A percentile compares a stretch with the other conserved stretches of the same genome.
Evolutionary conservation across 2,113 vertebrate genomes (phyloP).

Genomic region (Xiphias gladius): DNA sequence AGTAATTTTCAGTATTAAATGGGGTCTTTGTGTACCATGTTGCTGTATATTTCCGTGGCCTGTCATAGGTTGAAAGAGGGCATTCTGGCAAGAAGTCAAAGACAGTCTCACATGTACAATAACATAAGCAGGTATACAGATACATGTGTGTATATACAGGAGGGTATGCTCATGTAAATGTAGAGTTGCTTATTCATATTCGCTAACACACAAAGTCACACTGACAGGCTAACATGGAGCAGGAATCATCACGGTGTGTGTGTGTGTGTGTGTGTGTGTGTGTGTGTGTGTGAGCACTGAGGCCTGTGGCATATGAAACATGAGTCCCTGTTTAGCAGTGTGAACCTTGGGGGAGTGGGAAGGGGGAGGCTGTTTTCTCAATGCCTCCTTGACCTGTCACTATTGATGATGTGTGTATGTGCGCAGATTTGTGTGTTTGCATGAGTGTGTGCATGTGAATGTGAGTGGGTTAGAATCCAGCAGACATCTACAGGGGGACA

Average conservation of each 20-base stretch:
- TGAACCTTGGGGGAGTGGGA: constrained; percentile 62
- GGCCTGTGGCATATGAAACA: constrained; percentile 78
- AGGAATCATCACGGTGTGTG: constrained; percentile 45
- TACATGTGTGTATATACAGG: constrained; percentile 1
- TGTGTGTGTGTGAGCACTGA: constrained; percentile 9
- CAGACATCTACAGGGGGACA: constrained; percentile 77
- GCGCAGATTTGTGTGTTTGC: constrained; percentile 50
- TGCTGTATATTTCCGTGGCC: constrained; percentile 48
- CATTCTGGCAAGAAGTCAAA: constrained; percentile 13
- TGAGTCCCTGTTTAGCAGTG: constrained; percentile 76
- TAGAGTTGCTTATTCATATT: constrained; percentile 27
- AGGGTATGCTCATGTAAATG: neutral
- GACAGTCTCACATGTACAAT: constrained; percentile 23
- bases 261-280: constrained; percentile 29
- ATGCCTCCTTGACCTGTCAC: constrained; percentile 81
- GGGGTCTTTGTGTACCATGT: constrained; percentile 69
- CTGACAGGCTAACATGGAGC: constrained; percentile 27
- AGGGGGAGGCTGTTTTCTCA: constrained; percentile 68
- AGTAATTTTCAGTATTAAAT: constrained; percentile 78
- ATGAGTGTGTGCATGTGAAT: constrained; percentile 35
- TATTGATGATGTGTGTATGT: constrained; percentile 79
- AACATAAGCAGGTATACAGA: constrained; percentile 29
- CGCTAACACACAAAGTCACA: constrained; percentile 40
- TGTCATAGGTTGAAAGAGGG: constrained; percentile 57
- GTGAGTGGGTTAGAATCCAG: constrained; percentile 71